Conservation (phyloP, 2,113 vertebrate species). For the Pimephales promelas region DNA sequence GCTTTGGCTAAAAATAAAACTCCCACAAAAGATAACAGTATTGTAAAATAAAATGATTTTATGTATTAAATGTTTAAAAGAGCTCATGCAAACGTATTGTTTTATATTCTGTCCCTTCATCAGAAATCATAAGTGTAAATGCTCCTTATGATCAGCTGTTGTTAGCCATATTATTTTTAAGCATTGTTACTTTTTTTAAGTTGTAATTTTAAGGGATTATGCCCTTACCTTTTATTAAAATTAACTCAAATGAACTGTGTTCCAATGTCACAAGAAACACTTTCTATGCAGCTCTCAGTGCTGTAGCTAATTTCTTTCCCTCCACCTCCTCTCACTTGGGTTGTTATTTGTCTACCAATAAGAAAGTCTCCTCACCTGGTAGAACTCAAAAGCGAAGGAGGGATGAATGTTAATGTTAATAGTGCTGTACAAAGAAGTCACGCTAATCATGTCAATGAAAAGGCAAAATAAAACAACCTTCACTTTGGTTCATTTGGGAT, state of each 20-base stretch:
- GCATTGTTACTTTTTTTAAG: no score
- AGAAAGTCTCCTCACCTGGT: no score
- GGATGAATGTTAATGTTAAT: background rate
- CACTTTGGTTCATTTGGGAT: background rate
- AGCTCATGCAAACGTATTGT: background rate
- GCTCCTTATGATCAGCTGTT: no score
- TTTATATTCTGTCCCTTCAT: background rate
- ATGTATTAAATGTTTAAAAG: background rate
- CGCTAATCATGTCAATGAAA: background rate
- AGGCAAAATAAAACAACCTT: background rate
- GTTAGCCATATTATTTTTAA: no score
- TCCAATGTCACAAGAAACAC: no score
- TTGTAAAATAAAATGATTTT: background rate
- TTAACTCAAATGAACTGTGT: no score
- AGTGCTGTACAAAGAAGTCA: background rate
- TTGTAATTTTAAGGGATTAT: no score
- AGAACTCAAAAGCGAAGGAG: background rate
- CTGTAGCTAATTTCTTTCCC: no score
- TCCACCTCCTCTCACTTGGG: background rate
- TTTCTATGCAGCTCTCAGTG: no score
- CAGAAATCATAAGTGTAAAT: background rate
- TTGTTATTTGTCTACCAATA: background rate
- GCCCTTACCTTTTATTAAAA: no score
- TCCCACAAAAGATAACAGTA: no score
- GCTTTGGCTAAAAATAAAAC: slow-evolving; percentile 64